A percentile compares a stretch with the other conserved stretches of the same genome.
Evolutionary conservation across 2,888 invertebrate genomes (phyloP).

Genomic region (Thelaira solivaga): DNA sequence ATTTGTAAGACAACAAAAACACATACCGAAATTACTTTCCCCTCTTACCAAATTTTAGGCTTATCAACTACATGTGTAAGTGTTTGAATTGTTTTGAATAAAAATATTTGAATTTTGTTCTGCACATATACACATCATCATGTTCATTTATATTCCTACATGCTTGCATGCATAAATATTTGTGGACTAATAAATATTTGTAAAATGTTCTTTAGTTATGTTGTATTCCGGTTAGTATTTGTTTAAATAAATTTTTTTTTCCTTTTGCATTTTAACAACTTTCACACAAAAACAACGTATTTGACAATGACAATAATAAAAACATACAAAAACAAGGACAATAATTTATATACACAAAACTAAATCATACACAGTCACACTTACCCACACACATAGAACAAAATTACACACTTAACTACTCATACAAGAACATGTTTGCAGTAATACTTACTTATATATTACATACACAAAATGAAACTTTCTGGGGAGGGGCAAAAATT

Average conservation of each 20-base stretch:
- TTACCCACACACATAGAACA: neutral
- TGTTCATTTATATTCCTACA: too few relatives aligned
- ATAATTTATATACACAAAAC: neutral
- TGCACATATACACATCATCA: too few relatives aligned
- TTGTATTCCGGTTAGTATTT: constrained; percentile 54
- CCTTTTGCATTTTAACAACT: constrained; percentile 30
- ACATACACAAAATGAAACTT: too few relatives aligned
- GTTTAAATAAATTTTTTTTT: constrained; percentile 41
- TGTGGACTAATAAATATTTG: constrained; percentile 25
- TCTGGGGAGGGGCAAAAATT: too few relatives aligned
- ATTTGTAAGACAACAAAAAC: too few relatives aligned
- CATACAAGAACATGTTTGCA: too few relatives aligned
- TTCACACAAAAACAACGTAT: neutral
- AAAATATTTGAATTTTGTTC: too few relatives aligned
- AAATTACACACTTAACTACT: neutral
- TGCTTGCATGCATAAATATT: neutral
- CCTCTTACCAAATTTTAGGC: too few relatives aligned
- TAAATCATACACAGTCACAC: neutral
- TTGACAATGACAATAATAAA: neutral
- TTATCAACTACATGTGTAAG: too few relatives aligned
- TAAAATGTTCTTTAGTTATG: constrained; percentile 31
- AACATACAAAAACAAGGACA: constrained; percentile 13
- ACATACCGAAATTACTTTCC: too few relatives aligned
- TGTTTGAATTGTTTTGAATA: too few relatives aligned
- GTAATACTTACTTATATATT: too few relatives aligned